Base-by-base conservation (phyloP, 2,888 invertebrate species). In the Drosophila emarginata region DNA sequence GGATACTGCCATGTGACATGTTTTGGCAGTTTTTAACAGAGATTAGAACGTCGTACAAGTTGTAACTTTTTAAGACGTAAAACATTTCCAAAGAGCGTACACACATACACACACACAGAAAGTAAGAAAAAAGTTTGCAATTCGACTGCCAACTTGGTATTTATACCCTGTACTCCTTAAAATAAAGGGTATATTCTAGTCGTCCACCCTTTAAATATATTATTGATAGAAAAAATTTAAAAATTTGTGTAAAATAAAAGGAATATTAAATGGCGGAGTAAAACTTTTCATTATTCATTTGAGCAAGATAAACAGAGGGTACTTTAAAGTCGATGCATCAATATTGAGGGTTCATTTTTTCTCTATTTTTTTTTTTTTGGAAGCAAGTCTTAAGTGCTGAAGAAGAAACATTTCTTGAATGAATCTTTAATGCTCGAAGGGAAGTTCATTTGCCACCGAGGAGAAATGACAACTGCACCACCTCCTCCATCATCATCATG, bases 21-120 rank as follows among this genome's bases (percentile, higher is more conserved):
- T 88, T 86, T 86, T 84, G 88, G 80, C 83, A 80, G 75, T 80
- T 72, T 69, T 73, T 76, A 73, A 78, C 79, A 81, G 69, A 87
- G 82, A 82, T 82, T 82, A 82, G 79, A 87, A 84, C 75, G 72
- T 81, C 85, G 82, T 80, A 73, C 73, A 86, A 86, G 79, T 78
- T 82, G 84, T 86, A 87, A 82, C 75, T 82, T 80, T 84, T 72
- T 67, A 81, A 74, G 79, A 64, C 61, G 78, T 74, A 78, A 74
- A 64, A 78, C 76, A 82, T 73, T 75, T 78, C 65, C 64, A 59
- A 67, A 62, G 37, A 65, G 52, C 62, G 67, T 57, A 65, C 53
- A 72, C n/a, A 37, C 37, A 37, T 4, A 4, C 18, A 45, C 1
- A 40, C 1, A 40, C 2, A 40, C 7, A 40, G 9, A 7, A 2